Evolutionary conservation across 2,113 vertebrate genomes (phyloP).

Genomic region (Apteryx owenii): DNA sequence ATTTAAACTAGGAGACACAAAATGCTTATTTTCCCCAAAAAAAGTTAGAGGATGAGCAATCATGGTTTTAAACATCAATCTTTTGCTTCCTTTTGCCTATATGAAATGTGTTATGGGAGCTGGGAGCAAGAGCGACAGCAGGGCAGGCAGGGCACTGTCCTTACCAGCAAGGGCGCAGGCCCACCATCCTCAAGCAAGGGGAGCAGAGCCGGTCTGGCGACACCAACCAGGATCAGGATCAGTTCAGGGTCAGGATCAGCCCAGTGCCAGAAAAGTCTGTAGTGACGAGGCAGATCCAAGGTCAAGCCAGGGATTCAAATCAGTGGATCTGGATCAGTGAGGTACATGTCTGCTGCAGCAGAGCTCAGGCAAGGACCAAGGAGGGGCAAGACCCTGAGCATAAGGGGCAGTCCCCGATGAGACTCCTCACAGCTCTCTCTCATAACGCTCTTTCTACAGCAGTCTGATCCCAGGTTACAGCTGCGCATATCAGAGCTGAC

Average conservation of each 20-base stretch:
- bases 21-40: not conserved
- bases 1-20: not conserved
- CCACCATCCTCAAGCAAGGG: not conserved
- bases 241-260: no score
- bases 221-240: no score
- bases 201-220: not conserved
- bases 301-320: not conserved
- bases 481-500: not conserved
- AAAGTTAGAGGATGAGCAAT: not conserved
- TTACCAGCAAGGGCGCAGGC: not conserved
- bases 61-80: not conserved
- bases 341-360: not conserved
- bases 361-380: not conserved
- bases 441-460: not conserved
- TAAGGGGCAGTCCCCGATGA: not conserved
- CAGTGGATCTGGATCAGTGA: not conserved
- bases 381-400: not conserved
- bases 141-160: not conserved
- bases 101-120: not conserved
- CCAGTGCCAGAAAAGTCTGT: no score
- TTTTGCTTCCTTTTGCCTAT: not conserved
- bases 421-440: rapidly evolving
- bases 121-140: not conserved
- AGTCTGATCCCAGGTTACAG: not conserved
- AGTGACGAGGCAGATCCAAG: not conserved